A percentile compares a stretch with the other conserved stretches of the same genome.
phyloP scores from a whole-genome alignment of 2,888 invertebrate genomes.

The Subacronicta megacephala region DNA sequence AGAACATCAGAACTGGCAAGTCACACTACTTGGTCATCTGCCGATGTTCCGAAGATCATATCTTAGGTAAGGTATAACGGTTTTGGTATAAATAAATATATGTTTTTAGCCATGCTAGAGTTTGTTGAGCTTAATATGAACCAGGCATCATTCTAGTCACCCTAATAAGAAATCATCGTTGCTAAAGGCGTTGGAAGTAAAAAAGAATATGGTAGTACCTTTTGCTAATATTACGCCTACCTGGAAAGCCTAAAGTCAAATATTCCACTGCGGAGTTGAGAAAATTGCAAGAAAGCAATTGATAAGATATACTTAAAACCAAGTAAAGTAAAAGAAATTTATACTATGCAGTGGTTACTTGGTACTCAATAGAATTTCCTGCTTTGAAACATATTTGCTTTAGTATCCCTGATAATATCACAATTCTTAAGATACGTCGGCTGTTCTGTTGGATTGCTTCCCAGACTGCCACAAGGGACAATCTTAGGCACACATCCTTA shows the following conservation, averaged over 20 bases:
- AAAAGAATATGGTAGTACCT: no score
- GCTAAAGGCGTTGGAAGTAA: no score
- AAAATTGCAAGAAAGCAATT: no score
- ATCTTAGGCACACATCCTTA: constrained; percentile 29
- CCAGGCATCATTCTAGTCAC: no score
- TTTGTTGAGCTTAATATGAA: no score
- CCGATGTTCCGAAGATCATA: constrained; percentile 95
- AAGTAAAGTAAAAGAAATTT: neutral
- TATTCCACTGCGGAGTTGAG: no score
- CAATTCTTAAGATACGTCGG: neutral
- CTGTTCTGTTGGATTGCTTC: constrained; percentile 11
- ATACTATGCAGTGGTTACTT: neutral
- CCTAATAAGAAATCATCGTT: no score
- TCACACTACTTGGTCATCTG: constrained; percentile 98
- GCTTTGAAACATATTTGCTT: constrained; percentile 5
- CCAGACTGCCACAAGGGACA: constrained; percentile 21
- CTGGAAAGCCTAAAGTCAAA: no score
- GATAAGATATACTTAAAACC: no score
- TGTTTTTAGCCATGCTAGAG: no score
- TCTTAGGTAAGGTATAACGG: constrained; percentile 92
- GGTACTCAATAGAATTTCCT: constrained; percentile 7
- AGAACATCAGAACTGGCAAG: constrained; percentile 97
- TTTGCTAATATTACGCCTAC: no score
- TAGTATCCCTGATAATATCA: constrained; percentile 15
- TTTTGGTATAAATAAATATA: neutral